phyloP scores from a whole-genome alignment of 1,140 invertebrate species.

The Drosophila santomea region DNA sequence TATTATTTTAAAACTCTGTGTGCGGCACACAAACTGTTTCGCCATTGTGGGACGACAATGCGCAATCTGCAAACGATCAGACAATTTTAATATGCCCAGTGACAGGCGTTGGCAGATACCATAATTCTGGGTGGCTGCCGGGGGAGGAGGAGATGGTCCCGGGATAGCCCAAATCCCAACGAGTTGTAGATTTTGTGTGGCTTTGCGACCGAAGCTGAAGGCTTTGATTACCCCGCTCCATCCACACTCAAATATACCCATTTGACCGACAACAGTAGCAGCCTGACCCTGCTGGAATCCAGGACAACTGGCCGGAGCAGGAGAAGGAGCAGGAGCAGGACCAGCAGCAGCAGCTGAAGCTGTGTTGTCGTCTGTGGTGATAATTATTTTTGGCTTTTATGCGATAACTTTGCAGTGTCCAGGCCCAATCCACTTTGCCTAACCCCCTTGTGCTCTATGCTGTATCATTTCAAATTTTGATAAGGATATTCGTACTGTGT shows the following conservation, averaged over 20 bases:
- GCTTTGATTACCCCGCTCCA: constrained; percentile 15
- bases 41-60: constrained; percentile 32
- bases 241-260: constrained; percentile 17
- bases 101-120: constrained; percentile 63
- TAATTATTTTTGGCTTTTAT: constrained; percentile 84
- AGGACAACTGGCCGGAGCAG: constrained; percentile 5
- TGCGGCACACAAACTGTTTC: constrained; percentile 34
- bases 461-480: constrained; percentile 69
- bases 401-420: constrained; percentile 74
- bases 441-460: constrained; percentile 42
- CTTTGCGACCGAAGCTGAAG: constrained; percentile 30
- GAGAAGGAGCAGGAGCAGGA: constrained; percentile 1
- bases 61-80: constrained; percentile 76
- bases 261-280: constrained; percentile 62
- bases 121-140: constrained; percentile 4
- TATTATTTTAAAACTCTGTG: constrained; percentile 68
- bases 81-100: constrained; percentile 74
- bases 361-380: constrained; percentile 73
- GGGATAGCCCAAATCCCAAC: constrained; percentile 43
- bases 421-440: constrained; percentile 31
- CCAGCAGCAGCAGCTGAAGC: constrained; percentile 31
- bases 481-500: constrained; percentile 53
- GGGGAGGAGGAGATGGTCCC: constrained; percentile 1
- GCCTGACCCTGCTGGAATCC: constrained; percentile 30
- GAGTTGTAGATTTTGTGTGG: constrained; percentile 52